Percentiles rank a stretch among this genome's conserved stretches.
Conservation (phyloP, 2,888 invertebrate genomes). For the Didymodactylos carnosus region DNA sequence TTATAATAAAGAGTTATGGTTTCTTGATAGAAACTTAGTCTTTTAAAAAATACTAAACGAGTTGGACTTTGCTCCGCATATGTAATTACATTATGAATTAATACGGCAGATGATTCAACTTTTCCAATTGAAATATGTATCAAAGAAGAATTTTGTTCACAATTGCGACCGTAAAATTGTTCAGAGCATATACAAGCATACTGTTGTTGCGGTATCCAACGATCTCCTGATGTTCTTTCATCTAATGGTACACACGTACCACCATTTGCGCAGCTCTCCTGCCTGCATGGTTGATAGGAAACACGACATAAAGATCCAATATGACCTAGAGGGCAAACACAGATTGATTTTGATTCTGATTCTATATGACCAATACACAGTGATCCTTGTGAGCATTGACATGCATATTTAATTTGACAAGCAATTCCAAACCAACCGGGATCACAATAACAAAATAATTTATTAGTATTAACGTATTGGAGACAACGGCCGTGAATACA, state of each 20-base stretch:
- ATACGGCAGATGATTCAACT: background rate
- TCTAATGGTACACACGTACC: background rate
- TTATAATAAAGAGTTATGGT: background rate
- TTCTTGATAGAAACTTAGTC: background rate
- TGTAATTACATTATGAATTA: background rate
- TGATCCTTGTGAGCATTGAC: no score
- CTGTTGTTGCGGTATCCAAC: background rate
- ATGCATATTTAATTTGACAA: no score
- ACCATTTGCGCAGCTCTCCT: background rate
- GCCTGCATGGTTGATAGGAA: background rate
- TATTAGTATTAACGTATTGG: background rate
- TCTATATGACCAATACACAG: no score
- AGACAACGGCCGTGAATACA: background rate
- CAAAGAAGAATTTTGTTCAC: background rate
- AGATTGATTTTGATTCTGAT: background rate
- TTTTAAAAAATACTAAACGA: background rate
- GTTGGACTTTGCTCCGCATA: background rate
- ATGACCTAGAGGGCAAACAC: background rate
- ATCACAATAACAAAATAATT: no score
- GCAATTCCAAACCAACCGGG: no score
- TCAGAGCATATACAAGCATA: background rate
- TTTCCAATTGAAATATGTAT: background rate
- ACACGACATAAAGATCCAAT: background rate
- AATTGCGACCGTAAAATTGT: background rate
- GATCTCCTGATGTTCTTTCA: background rate